phyloP scores from a whole-genome alignment of 2,797 vertebrate species.

The Eleutherodactylus coqui region DNA sequence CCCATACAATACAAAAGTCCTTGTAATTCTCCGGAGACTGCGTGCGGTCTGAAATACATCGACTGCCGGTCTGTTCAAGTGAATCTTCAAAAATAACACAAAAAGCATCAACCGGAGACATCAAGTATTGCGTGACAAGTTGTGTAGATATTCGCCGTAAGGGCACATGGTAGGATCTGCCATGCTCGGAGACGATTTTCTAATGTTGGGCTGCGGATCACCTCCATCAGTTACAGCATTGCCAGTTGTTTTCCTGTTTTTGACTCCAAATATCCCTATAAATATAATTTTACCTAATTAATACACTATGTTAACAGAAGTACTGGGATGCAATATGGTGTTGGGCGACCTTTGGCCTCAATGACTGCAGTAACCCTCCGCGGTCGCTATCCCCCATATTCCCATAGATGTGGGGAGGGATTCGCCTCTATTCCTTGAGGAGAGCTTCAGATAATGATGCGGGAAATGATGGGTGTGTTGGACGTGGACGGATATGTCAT shows the following conservation, averaged over 20 bases:
- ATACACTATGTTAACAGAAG: no score
- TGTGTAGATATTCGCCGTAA: neutral
- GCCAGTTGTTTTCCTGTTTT: neutral
- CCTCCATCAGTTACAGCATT: neutral
- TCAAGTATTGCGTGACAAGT: neutral
- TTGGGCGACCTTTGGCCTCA: no score
- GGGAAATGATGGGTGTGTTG: no score
- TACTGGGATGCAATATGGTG: no score
- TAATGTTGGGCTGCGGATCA: neutral
- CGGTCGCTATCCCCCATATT: no score
- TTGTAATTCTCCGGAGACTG: neutral
- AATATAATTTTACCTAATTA: neutral
- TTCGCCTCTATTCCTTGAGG: no score
- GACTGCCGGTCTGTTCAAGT: neutral
- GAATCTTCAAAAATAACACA: neutral
- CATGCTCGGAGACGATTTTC: neutral
- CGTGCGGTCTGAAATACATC: neutral
- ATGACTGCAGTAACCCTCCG: no score
- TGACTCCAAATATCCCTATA: neutral
- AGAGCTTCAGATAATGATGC: no score
- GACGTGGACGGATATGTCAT: no score
- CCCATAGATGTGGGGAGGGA: no score
- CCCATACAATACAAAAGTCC: neutral
- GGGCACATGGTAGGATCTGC: neutral
- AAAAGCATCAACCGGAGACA: neutral